Base-by-base conservation (phyloP, 2,888 invertebrate genomes). In the Miltochrista miniata region DNA sequence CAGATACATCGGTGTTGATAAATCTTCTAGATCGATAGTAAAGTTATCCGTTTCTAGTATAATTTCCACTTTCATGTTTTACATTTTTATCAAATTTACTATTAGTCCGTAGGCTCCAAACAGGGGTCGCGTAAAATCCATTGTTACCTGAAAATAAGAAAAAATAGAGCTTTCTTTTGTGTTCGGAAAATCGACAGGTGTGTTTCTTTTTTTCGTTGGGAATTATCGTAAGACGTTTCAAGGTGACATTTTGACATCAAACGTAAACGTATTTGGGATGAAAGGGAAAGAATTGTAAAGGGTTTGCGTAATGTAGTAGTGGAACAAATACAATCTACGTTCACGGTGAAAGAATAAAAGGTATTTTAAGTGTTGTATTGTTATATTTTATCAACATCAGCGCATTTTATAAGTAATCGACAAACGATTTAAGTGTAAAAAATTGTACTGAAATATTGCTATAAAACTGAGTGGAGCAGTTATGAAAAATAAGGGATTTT, bases 1-100 rank as follows among this genome's bases (percentile, higher is more conserved):
- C 0, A 90, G 75, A 84, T 90, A 90, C 90, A 90, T 90, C 41
- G 90, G 87, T 48, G 90, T 87, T 8, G 90, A 86, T 33, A 89
- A 65, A 48, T 89, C 85, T 49, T 79, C 64, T 46, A 84, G 68
- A 68, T 90, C 87, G 51, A 89, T 70, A 14, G 88, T 87, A 48
- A 81, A 77, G 66, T 87, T 89, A 61, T 83, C 79, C 47, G 72
- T 65, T 60, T 73, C 79, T 33, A 85, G 63, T 13, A 86, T 67
- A 52, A 85, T 63, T 51, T 84, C 83, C 54, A 84, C 70, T 81
- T 79, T 83, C 89, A 89, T 88, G 76, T 70, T 86, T 87, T 76
- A 85, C 83, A 85, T 87, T 72, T 77, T 57, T 56, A 53, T 61
- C 68, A 75, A 76, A 76, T 77, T 76, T 54, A 76, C 82, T 59